A percentile compares a stretch with the other conserved stretches of the same genome.
phyloP scores from a whole-genome alignment of 2,888 invertebrate species.

The Cantharis rustica region DNA sequence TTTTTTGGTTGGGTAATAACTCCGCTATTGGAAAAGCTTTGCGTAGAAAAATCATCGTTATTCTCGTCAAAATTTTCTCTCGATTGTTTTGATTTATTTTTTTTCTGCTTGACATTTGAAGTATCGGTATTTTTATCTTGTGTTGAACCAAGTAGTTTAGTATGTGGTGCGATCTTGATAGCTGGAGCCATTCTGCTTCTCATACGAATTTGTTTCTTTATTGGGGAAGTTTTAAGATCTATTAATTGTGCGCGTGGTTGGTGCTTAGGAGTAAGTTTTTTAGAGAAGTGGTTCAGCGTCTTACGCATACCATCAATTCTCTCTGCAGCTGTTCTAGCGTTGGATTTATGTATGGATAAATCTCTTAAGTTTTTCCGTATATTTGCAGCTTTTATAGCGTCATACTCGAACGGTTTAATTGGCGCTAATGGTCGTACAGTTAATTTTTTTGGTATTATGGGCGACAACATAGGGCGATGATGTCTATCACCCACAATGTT shows the following conservation, averaged over 20 bases:
- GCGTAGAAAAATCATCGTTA: background rate
- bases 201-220: background rate
- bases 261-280: background rate
- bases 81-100: background rate
- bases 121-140: background rate
- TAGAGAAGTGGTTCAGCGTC: background rate
- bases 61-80: background rate
- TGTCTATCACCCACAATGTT: background rate
- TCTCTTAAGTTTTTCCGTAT: background rate
- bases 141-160: background rate
- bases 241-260: background rate
- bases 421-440: background rate
- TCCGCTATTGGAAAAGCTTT: background rate
- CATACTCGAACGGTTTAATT: background rate
- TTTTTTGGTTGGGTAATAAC: slow-evolving; percentile 11
- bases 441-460: background rate
- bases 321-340: background rate
- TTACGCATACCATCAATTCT: background rate
- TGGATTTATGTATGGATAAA: background rate
- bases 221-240: background rate
- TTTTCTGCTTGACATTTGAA: background rate
- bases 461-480: background rate
- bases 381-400: background rate
- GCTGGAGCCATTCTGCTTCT: background rate
- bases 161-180: background rate